Evolutionary conservation across 2,113 vertebrate genomes (phyloP).

Genomic region (Psilopsiagon aymara): DNA sequence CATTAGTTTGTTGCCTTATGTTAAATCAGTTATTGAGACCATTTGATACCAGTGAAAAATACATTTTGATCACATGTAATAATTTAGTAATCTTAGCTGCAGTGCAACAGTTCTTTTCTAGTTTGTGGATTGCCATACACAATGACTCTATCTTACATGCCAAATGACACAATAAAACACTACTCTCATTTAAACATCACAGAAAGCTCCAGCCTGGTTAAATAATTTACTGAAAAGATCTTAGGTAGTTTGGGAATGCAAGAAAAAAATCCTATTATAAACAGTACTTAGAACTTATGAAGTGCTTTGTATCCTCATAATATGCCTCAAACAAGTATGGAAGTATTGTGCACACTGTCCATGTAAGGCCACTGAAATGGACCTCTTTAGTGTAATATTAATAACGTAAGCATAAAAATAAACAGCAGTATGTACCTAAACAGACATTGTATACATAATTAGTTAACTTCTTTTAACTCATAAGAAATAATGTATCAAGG

Average conservation of each 20-base stretch:
- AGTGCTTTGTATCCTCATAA: conserved; percentile 1
- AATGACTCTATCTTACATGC: not conserved
- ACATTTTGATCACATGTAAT: not conserved
- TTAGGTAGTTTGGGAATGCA: not conserved
- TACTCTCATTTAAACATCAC: not conserved
- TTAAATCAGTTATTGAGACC: not conserved
- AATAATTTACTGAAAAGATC: not conserved
- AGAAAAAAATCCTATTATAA: not conserved
- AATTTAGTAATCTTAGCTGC: not conserved
- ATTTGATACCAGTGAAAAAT: not conserved
- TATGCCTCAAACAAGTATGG: not conserved
- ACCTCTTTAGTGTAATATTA: not conserved
- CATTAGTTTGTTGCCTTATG: not conserved
- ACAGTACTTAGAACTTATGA: not conserved
- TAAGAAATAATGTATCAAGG: not conserved
- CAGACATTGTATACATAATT: not conserved
- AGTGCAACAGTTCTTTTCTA: not conserved
- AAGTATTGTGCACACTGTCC: not conserved
- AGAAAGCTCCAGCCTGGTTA: not conserved
- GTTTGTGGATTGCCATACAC: not conserved
- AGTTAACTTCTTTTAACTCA: not conserved
- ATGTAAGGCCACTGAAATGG: not conserved
- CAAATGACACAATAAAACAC: not conserved
- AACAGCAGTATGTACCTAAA: not conserved
- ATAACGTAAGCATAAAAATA: not conserved